A percentile compares a stretch with the other conserved stretches of the same genome.
Evolutionary conservation across 2,113 vertebrate species (phyloP).

Genomic region (Ahaetulla prasina): DNA sequence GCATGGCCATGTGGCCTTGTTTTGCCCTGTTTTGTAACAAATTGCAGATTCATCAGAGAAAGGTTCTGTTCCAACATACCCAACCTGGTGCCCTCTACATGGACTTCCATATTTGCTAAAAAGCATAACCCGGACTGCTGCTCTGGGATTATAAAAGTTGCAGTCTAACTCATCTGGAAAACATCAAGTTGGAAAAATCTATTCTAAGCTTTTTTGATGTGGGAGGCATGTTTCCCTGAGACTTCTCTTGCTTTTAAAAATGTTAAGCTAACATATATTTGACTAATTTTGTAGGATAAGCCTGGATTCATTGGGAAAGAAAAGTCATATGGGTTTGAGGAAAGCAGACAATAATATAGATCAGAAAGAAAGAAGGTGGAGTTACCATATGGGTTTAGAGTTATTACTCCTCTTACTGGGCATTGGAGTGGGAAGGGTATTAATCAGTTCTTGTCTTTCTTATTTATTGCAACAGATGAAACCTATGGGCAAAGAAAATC

Average conservation of each 20-base stretch:
- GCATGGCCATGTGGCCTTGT: not conserved
- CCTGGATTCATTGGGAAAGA: not conserved
- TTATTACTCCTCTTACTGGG: not conserved
- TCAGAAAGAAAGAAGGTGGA: not conserved
- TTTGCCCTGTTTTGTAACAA: conserved; percentile 40
- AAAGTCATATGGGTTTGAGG: not conserved
- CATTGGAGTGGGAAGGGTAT: not conserved
- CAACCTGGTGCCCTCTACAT: not conserved
- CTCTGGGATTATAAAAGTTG: not conserved
- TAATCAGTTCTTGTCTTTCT: not conserved
- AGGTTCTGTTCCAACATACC: not conserved
- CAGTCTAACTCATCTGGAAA: not conserved
- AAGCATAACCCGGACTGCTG: not conserved
- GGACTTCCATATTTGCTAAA: not conserved
- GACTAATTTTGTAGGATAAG: not conserved
- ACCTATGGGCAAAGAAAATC: not conserved
- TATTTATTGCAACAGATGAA: not conserved
- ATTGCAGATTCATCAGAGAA: conserved; percentile 16
- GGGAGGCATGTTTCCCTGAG: not conserved
- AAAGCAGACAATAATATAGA: not conserved
- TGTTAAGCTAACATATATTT: not conserved
- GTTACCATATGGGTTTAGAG: not conserved
- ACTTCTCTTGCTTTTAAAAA: not conserved
- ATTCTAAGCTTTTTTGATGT: not conserved
- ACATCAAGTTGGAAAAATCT: not conserved